These are phyloP conservation scores for Danaus chrysippus DNA, from an alignment of 2,888 invertebrate genomes.

Conservation along the genomic window DNA sequence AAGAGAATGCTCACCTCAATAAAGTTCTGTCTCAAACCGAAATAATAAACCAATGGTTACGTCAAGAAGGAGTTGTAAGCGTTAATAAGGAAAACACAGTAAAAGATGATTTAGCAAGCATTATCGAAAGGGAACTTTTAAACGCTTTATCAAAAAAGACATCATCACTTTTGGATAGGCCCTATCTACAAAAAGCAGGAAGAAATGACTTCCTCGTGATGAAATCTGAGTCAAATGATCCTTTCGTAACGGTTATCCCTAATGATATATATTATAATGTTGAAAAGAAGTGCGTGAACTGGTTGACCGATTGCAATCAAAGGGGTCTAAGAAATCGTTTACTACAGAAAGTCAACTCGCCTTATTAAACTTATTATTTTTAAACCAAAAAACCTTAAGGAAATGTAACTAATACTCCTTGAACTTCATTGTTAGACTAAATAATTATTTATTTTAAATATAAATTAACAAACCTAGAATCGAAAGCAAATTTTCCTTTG, in stretches of 20 bases:
- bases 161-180: constrained; percentile 46
- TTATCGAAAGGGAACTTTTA: constrained; percentile 48
- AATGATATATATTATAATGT: constrained; percentile 56
- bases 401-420: too few species aligned
- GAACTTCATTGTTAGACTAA: too few species aligned
- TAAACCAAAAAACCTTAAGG: not conserved
- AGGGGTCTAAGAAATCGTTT: constrained; percentile 50
- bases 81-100: not conserved
- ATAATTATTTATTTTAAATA: too few species aligned
- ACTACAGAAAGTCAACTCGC: constrained; percentile 42
- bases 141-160: constrained; percentile 34
- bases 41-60: constrained; percentile 22
- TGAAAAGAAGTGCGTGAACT: constrained; percentile 64
- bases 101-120: constrained; percentile 21
- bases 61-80: constrained; percentile 12
- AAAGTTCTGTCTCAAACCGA: not conserved
- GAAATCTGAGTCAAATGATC: constrained; percentile 38
- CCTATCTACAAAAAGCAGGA: constrained; percentile 49
- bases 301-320: constrained; percentile 61
- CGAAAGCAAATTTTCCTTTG: too few species aligned
- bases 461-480: too few species aligned
- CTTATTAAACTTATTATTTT: constrained; percentile 31
- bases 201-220: constrained; percentile 58
- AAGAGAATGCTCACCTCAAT: not conserved
- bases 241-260: constrained; percentile 57